Evolutionary conservation across 2,113 vertebrate species (phyloP).

Genomic region (Lates calcarifer): DNA sequence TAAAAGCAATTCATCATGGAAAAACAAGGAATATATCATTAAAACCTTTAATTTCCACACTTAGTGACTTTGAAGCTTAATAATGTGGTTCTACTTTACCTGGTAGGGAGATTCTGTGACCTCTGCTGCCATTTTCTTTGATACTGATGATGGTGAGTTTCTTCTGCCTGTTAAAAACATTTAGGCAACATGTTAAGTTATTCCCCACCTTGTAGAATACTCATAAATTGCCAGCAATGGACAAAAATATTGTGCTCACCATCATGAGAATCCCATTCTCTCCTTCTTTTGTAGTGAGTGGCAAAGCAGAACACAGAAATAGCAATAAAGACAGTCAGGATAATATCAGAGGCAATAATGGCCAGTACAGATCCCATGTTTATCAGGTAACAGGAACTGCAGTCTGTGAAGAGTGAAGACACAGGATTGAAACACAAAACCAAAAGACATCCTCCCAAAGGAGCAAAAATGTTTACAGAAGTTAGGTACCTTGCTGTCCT

Average conservation of each 20-base stretch:
- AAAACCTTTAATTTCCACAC: background rate
- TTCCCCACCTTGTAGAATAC: background rate
- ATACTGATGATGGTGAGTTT: conserved; percentile 38
- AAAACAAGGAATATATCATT: background rate
- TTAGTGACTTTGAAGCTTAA: background rate
- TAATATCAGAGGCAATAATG: conserved; percentile 80
- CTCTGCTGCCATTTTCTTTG: conserved; percentile 73
- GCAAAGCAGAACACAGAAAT: conserved; percentile 80
- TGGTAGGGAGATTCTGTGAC: conserved; percentile 84
- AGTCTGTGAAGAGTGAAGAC: conserved; percentile 69
- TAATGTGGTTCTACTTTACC: conserved; percentile 62
- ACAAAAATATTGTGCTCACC: conserved; percentile 45
- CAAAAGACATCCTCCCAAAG: background rate
- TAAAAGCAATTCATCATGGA: conserved; percentile 21
- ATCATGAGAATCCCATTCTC: conserved; percentile 48
- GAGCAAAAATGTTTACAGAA: background rate
- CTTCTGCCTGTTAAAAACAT: conserved; percentile 51
- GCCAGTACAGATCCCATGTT: conserved; percentile 73
- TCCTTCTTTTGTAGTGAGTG: conserved; percentile 64
- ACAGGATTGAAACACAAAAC: background rate
- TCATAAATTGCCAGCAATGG: background rate
- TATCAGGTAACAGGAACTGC: conserved; percentile 79
- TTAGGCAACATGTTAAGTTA: background rate
- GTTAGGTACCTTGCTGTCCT: conserved; percentile 74
- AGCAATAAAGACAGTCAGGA: conserved; percentile 82